Evolutionary conservation across 1,140 invertebrate species (phyloP), one percentile per base, ranked within the genome.

Genomic region (Campoletis sonorensis): DNA sequence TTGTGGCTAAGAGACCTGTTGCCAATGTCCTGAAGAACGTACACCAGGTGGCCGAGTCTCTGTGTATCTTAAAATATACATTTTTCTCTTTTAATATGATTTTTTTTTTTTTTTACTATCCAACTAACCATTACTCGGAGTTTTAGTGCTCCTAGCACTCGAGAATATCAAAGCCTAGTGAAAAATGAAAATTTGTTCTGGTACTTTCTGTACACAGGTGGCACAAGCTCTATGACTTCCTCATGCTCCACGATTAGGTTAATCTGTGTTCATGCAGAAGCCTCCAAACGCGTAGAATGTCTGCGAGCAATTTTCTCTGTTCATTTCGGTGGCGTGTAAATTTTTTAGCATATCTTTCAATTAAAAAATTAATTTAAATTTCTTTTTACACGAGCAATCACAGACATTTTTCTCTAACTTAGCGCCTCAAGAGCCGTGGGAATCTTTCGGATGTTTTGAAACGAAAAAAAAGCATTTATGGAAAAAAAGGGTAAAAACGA

Each of bases 101-200:
- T 73, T 26, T 73, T 73, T 4, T 51, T 51, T 51, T 51, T 26
- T 26, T 51, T 33, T 58, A 26, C 4, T 51, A 23, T 23, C 58
- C 72, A 26, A 76, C 4, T 11, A 26, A n/a, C 49, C 51, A 58
- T 76, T 58, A 58, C 26, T 58, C 26, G 10, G 21, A 21, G 33
- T 11, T 45, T 1, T 15, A 33, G 68, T 13, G 71, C 8, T 27
- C 11, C 45, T 7, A 40, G 72, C 45, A 30, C n/a, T 27, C 72
- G 72, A n/a, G 37, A 2, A 15, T 10, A 40, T 37, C 33, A 33
- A 45, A 18, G 70, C 37, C 30, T 16, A 23, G 45, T 75, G 72
- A 15, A 75, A 75, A 75, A 75, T 75, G 49, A n/a, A 58, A 76
- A 76, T 76, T 76, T 51, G 72, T 58, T 76, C 45, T 33, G 72